These are phyloP conservation scores for Syngnathus rostellatus DNA, from an alignment of 2,797 vertebrate genomes.

Conservation along the genomic window DNA sequence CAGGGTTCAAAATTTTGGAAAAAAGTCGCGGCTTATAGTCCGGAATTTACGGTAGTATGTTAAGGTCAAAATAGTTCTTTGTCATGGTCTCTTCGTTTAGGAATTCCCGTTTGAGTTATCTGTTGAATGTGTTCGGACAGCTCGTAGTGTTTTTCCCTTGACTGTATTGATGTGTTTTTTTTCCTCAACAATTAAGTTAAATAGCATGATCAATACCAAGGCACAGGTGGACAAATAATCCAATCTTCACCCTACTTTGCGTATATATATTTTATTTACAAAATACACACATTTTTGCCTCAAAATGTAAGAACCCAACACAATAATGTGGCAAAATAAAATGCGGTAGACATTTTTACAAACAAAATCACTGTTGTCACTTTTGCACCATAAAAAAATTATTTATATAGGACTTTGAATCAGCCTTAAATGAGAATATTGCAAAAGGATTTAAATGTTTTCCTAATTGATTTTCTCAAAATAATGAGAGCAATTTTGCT, in stretches of 20 bases:
- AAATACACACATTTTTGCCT: background rate
- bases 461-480: background rate
- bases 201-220: slow-evolving; percentile 59
- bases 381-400: background rate
- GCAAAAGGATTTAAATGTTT: background rate
- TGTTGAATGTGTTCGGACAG: slow-evolving; percentile 49
- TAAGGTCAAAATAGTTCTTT: background rate
- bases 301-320: too few species aligned
- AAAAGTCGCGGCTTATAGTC: too few species aligned
- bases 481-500: background rate
- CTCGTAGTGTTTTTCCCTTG: slow-evolving; percentile 57
- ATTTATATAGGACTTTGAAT: background rate
- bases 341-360: background rate
- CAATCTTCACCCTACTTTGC: background rate
- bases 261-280: background rate
- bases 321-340: background rate
- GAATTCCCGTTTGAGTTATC: slow-evolving; percentile 53
- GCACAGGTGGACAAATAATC: slow-evolving; percentile 38
- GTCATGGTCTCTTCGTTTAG: too few species aligned
- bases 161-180: slow-evolving; percentile 60
- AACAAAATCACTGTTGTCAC: background rate
- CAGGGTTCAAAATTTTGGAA: too few species aligned
- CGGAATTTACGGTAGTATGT: too few species aligned
- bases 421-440: background rate
- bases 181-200: slow-evolving; percentile 60